phyloP scores from a whole-genome alignment of 2,888 invertebrate species.

The Odontocolon sp. region DNA sequence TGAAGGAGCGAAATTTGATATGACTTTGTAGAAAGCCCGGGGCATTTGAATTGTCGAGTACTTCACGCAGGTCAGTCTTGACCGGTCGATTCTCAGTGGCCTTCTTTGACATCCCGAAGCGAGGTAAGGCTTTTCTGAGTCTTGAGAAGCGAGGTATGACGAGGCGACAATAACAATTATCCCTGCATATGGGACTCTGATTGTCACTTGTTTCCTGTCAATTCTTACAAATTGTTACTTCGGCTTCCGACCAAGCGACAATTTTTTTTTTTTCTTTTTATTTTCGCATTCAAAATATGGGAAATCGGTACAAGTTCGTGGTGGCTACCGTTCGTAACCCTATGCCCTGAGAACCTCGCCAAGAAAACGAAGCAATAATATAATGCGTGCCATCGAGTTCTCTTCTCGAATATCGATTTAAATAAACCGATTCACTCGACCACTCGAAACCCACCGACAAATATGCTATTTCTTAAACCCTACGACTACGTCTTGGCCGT shows the following conservation, averaged over 20 bases:
- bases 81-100: constrained; percentile 64
- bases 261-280: constrained; percentile 48
- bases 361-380: too few species aligned
- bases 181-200: constrained; percentile 70
- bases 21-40: constrained; percentile 9
- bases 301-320: constrained; percentile 64
- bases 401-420: constrained; percentile 64
- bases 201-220: constrained; percentile 79
- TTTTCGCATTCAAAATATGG: constrained; percentile 72
- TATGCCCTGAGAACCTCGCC: constrained; percentile 78
- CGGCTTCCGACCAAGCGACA: constrained; percentile 32
- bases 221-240: constrained; percentile 61
- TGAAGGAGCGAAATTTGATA: constrained; percentile 30
- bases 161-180: constrained; percentile 72
- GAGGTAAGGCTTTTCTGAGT: constrained; percentile 63
- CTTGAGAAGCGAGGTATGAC: constrained; percentile 68
- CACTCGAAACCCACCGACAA: background rate
- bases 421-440: constrained; percentile 58
- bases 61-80: constrained; percentile 60
- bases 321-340: constrained; percentile 74
- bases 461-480: background rate
- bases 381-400: constrained; percentile 28
- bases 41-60: constrained; percentile 12
- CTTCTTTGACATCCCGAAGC: constrained; percentile 63
- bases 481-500: too few species aligned